Conservation (phyloP, 2,888 invertebrate genomes). For the Leptopilina drosophilae region DNA sequence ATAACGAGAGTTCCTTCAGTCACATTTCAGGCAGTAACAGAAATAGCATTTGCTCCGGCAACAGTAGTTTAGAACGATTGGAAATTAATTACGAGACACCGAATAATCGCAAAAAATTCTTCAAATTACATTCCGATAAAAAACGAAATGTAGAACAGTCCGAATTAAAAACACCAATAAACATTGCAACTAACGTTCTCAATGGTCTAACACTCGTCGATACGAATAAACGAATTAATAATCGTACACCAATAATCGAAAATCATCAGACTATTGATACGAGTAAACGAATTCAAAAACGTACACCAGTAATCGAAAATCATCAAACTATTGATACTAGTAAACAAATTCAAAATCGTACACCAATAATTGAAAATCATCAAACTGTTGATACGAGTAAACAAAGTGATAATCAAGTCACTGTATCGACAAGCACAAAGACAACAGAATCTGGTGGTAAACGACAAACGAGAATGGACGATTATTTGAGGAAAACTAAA, state of each 20-base stretch:
- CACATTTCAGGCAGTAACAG: constrained; percentile 62
- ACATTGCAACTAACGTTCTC: background rate
- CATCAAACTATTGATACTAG: background rate
- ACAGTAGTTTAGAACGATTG: constrained; percentile 73
- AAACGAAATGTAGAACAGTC: constrained; percentile 10
- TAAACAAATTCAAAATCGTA: constrained; percentile 23
- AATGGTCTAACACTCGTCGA: constrained; percentile 1
- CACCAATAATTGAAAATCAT: background rate
- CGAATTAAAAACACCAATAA: constrained; percentile 1
- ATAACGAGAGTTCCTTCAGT: constrained; percentile 65
- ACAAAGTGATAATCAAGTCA: background rate
- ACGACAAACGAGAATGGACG: constrained; percentile 53
- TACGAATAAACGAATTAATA: constrained; percentile 29
- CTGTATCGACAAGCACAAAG: constrained; percentile 12
- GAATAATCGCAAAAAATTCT: constrained; percentile 71
- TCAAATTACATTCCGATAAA: constrained; percentile 41
- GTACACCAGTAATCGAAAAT: background rate
- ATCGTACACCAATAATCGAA: background rate
- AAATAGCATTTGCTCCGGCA: constrained; percentile 68
- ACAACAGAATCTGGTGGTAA: constrained; percentile 22
- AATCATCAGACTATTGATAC: background rate
- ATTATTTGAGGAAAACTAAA: constrained; percentile 48
- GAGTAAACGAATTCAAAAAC: constrained; percentile 17
- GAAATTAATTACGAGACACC: constrained; percentile 74
- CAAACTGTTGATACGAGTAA: background rate